Conservation (phyloP, 2,888 invertebrate genomes). For the Yponomeuta malinellus region DNA sequence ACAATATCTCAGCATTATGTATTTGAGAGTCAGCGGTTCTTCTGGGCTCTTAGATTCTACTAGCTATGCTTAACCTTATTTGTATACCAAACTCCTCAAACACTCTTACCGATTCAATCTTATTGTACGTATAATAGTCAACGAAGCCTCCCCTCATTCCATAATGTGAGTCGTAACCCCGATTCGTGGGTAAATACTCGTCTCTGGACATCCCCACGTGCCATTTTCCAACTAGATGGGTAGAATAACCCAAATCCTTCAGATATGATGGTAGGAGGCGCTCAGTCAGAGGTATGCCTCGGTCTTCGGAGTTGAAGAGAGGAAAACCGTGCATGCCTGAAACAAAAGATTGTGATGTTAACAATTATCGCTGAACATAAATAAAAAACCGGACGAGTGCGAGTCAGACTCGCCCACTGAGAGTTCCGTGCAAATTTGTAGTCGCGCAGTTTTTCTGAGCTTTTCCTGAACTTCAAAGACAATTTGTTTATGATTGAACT, state of each 20-base stretch:
- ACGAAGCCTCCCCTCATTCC: conserved; percentile 86
- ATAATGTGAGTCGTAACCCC: conserved; percentile 88
- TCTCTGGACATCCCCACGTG: conserved; percentile 86
- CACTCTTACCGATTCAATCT: conserved; percentile 54
- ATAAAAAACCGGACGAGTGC: too few relatives aligned
- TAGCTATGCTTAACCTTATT: too few relatives aligned
- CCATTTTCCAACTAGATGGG: conserved; percentile 94
- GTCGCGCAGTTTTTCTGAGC: too few relatives aligned
- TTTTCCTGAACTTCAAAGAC: too few relatives aligned
- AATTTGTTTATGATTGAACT: too few relatives aligned
- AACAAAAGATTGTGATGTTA: conserved; percentile 20
- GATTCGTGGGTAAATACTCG: conserved; percentile 81
- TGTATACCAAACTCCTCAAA: background rate
- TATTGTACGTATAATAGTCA: conserved; percentile 80
- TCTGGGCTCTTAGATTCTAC: too few relatives aligned
- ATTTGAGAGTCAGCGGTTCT: too few relatives aligned
- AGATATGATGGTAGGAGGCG: conserved; percentile 79
- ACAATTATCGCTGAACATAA: too few relatives aligned
- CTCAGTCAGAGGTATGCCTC: conserved; percentile 69
- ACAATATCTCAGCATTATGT: too few relatives aligned
- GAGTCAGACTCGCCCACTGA: too few relatives aligned
- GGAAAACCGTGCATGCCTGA: conserved; percentile 66
- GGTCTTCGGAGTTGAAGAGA: conserved; percentile 57
- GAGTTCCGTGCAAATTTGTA: too few relatives aligned
- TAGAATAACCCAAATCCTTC: conserved; percentile 81